Conservation (phyloP, 1,140 invertebrate species). For the Danaus plexippus region DNA sequence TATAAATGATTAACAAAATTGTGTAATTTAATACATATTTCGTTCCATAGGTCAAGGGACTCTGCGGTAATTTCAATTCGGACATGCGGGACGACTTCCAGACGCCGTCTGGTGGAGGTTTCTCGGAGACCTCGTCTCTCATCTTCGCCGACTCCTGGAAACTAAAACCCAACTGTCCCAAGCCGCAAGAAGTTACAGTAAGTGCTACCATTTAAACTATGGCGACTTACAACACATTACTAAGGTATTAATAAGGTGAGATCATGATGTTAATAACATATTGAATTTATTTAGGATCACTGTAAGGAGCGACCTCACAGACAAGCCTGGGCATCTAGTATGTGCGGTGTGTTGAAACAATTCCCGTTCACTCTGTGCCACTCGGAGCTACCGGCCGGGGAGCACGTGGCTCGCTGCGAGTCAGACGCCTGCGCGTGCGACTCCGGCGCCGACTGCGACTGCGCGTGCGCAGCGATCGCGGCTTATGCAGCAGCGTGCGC, state of each 20-base stretch:
- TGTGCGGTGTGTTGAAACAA: slow-evolving; percentile 83
- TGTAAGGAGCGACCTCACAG: slow-evolving; percentile 82
- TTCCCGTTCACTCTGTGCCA: slow-evolving; percentile 84
- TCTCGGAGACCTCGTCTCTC: slow-evolving; percentile 78
- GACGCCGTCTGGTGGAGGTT: slow-evolving; percentile 83
- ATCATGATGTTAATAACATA: neutral
- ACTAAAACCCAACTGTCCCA: slow-evolving; percentile 82
- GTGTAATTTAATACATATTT: slow-evolving; percentile 3
- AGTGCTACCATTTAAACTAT: slow-evolving; percentile 16
- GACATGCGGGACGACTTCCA: slow-evolving; percentile 87
- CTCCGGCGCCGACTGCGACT: slow-evolving; percentile 90
- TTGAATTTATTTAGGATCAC: slow-evolving; percentile 71
- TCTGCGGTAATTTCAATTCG: slow-evolving; percentile 93
- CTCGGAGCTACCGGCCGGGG: slow-evolving; percentile 80
- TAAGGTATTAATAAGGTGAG: slow-evolving; percentile 2
- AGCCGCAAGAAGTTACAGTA: slow-evolving; percentile 39
- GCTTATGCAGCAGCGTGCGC: slow-evolving; percentile 89
- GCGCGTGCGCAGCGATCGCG: slow-evolving; percentile 88
- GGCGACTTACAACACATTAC: neutral
- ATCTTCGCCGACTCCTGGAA: slow-evolving; percentile 93
- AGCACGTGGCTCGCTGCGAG: slow-evolving; percentile 80
- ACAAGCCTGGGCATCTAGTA: slow-evolving; percentile 81
- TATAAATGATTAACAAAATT: too few relatives aligned
- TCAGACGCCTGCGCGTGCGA: slow-evolving; percentile 91
- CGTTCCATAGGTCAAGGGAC: slow-evolving; percentile 78